Base-by-base conservation (phyloP, 2,888 invertebrate species). In the Cheilosia urbana region DNA sequence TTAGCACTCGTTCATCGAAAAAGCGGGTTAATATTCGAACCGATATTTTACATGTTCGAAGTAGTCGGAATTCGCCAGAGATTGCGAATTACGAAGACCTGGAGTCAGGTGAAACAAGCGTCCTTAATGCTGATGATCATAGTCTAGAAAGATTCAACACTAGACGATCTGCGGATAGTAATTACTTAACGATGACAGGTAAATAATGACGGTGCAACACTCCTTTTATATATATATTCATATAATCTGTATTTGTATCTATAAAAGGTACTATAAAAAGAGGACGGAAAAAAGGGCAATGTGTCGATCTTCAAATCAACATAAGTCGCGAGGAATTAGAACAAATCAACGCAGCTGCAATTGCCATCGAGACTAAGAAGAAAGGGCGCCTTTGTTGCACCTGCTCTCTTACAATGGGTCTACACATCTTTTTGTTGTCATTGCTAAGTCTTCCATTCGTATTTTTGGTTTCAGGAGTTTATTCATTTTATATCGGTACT, bases 401-500 rank as follows among this genome's bases (percentile, higher is more conserved):
- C 87, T 94, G 94, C 89, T 94, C 94, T 1, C 87, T 93, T 0
- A 93, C 93, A 68, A 94, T 94, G 47, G 96, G 96, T 0, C 93
- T 94, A 13, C 96, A 96, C 89, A 93, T 96, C 57, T 93, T 95
- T 75, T 78, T 95, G 7, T 94, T 95, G 89, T 94, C 95, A 51
- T 88, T 96, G 40, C 82, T 96, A 13, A 95, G 95, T 89, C 93
- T 94, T 88, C 96, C 96, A 13, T 93, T 96, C 91, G 94, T 95
- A 19, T 93, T 94, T 37, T 88, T 94, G 47, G 92, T 95, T 77
- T 95, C 96, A 11, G 93, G 94, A 15, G 90, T 94, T 60, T 95
- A 96, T 89, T 95, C 95, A 1, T 96, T 96, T 90, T 96, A 96
- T 89, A 94, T 95, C 85, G 96, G 96, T 21, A 96, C 96, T 1